A percentile compares a stretch with the other conserved stretches of the same genome.
Evolutionary conservation across 2,113 vertebrate species (phyloP).

Genomic region (Oreotragus oreotragus): DNA sequence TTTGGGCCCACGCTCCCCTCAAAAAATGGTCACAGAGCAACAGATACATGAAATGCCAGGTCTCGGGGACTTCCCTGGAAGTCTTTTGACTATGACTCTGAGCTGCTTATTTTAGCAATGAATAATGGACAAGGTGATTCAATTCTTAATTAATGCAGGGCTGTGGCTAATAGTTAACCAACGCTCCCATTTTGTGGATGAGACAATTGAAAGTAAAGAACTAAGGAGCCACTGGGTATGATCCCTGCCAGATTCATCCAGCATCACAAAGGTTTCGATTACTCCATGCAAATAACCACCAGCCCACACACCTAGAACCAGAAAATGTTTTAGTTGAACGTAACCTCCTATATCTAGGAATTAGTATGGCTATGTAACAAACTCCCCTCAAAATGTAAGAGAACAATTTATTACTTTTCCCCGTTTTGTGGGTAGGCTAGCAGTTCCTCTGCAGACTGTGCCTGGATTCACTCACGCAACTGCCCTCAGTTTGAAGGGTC

Average conservation of each 20-base stretch:
- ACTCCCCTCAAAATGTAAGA: neutral
- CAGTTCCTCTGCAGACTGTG: neutral
- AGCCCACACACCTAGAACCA: neutral
- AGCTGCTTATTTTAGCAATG: neutral
- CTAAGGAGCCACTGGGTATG: neutral
- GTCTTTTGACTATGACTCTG: neutral
- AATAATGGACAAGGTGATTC: neutral
- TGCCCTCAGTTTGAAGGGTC: neutral
- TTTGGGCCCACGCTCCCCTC: neutral
- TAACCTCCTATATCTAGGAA: neutral
- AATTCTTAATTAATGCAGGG: neutral
- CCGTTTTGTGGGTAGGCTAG: neutral
- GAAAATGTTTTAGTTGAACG: neutral
- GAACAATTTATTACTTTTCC: neutral
- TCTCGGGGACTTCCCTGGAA: neutral
- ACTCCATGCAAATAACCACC: neutral
- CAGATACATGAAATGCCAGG: neutral
- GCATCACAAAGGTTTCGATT: neutral
- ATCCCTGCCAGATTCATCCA: neutral
- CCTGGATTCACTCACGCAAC: neutral
- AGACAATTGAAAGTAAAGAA: neutral
- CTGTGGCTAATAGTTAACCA: neutral
- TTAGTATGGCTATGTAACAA: neutral
- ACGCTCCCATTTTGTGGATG: neutral
- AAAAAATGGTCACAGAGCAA: neutral